phyloP scores from a whole-genome alignment of 2,888 invertebrate species.

The Lypha dubia region DNA sequence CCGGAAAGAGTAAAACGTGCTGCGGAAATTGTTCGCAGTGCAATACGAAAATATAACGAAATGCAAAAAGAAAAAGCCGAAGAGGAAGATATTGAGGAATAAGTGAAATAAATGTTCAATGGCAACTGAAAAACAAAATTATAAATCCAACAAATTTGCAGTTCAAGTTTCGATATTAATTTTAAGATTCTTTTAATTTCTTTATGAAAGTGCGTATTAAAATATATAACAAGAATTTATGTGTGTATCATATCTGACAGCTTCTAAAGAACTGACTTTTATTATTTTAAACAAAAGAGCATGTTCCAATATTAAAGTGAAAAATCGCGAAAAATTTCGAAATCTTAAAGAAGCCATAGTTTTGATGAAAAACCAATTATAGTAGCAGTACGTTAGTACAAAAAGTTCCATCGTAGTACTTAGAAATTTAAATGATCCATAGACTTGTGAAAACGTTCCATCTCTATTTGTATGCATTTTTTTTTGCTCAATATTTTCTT shows the following conservation, averaged over 20 bases:
- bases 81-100: slow-evolving; percentile 8
- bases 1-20: slow-evolving; percentile 85
- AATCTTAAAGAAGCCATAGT: too few species aligned
- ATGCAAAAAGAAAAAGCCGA: slow-evolving; percentile 77
- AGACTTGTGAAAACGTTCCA: too few species aligned
- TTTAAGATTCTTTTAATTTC: background rate
- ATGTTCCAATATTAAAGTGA: too few species aligned
- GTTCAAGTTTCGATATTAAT: slow-evolving; percentile 55
- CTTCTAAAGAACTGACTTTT: slow-evolving; percentile 2
- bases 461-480: too few species aligned
- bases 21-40: slow-evolving; percentile 84
- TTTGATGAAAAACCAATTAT: too few species aligned
- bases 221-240: background rate
- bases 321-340: too few species aligned
- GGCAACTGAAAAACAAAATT: background rate
- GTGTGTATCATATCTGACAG: background rate
- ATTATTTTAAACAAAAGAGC: slow-evolving; percentile 31
- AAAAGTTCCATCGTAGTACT: too few species aligned
- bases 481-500: too few species aligned
- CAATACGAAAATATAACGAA: slow-evolving; percentile 85
- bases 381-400: too few species aligned
- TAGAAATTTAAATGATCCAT: too few species aligned
- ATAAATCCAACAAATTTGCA: slow-evolving; percentile 6
- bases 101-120: background rate
- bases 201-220: background rate